Base-by-base conservation (phyloP, 2,888 invertebrate genomes). In the Boloria euphrosyne region DNA sequence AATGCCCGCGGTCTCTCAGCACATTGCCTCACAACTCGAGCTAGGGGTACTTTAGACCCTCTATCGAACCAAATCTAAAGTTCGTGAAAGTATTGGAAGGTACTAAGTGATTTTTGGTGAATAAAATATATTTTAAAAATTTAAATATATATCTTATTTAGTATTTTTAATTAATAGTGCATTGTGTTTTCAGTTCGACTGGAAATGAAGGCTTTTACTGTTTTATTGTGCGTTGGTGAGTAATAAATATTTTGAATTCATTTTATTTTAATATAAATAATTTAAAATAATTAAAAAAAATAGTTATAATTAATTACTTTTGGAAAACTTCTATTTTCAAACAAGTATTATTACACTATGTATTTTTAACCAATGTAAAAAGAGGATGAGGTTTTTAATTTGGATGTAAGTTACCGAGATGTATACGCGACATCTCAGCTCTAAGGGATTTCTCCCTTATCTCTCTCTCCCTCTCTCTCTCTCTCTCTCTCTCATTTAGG, bases 31-130 rank as follows among this genome's bases (percentile, higher is more conserved):
- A 90, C 81, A 71, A 80, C 81, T 79, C 75, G 79, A 81, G 75
- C 76, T 73, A 81, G 85, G 90, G 90, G 88, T 79, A 78, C 73
- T 69, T 65, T 63, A 67, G 77, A 79, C 83, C 85, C 88, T 74
- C 77, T 54, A 65, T 57, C 75, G 80, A 80, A 75, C 70, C 70
- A 57, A 57, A 18, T 71, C 82, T 80, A 59, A 53, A 38, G 46
- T 64, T 38, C 51, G 91, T 87, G 87, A 90, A 89, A 87, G 82
- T 89, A 80, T 76, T 89, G 87, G 85, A 83, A 91, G 90, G 90
- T 85, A 80, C 68, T 65, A 58, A 65, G 65, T 62, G 38, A 54
- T 63, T 62, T 62, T 44, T 61, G 46, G 55, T 58, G 52, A 55
- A 43, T 18, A 16, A 50, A 43, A 59, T 66, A 66, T 62, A 73